phyloP scores from a whole-genome alignment of 1,140 invertebrate species.

The Chelonus insularis region DNA sequence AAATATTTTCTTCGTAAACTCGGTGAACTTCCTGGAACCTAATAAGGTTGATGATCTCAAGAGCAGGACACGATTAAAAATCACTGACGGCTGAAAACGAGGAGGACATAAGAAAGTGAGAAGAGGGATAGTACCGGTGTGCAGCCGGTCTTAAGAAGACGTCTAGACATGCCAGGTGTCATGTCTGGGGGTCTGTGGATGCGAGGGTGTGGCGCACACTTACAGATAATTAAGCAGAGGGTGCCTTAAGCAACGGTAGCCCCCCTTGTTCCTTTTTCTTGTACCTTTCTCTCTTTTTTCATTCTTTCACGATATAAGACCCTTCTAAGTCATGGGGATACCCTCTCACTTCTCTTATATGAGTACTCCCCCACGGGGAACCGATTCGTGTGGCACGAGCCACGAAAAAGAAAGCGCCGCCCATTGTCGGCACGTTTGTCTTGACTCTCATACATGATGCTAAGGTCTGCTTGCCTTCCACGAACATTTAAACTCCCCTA shows the following conservation, averaged over 20 bases:
- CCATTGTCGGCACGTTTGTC: constrained; percentile 28
- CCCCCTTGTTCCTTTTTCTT: constrained; percentile 23
- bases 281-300: neutral
- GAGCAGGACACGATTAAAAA: constrained; percentile 1
- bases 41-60: too few species aligned
- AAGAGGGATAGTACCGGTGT: neutral
- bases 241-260: neutral
- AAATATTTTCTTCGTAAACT: neutral
- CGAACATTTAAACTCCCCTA: constrained; percentile 9
- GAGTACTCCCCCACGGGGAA: constrained; percentile 35
- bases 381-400: constrained; percentile 43
- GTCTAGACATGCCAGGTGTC: constrained; percentile 44
- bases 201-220: constrained; percentile 44
- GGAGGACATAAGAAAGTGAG: neutral
- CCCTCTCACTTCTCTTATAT: constrained; percentile 22
- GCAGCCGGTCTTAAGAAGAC: constrained; percentile 25
- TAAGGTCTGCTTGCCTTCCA: constrained; percentile 18
- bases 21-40: neutral
- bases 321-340: constrained; percentile 35
- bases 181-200: constrained; percentile 22
- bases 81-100: neutral
- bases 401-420: constrained; percentile 26
- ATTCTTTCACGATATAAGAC: constrained; percentile 2
- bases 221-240: constrained; percentile 47
- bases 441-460: constrained; percentile 3